These are phyloP conservation scores for Lagopus muta DNA, from an alignment of 2,113 vertebrate genomes.

Conservation along the genomic window DNA sequence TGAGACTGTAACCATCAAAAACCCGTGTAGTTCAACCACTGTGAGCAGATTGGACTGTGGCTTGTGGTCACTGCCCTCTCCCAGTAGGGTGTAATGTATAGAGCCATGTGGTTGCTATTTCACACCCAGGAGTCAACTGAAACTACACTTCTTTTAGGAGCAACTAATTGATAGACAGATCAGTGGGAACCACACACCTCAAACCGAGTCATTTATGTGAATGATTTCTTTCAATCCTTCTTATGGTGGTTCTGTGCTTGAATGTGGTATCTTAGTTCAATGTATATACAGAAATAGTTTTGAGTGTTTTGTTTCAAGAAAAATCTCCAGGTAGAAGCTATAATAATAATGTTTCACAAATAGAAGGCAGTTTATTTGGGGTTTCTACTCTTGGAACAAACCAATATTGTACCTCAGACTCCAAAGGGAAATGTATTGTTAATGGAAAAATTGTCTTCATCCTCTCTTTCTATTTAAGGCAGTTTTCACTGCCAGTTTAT, in stretches of 20 bases:
- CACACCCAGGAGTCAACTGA: background rate
- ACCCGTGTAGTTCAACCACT: background rate
- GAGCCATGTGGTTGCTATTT: background rate
- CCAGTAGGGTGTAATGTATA: background rate
- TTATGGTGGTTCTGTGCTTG: background rate
- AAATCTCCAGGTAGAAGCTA: conserved; percentile 45
- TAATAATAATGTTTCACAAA: conserved; percentile 64
- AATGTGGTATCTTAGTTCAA: background rate
- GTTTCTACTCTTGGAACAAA: conserved; percentile 59
- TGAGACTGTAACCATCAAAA: background rate
- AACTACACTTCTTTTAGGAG: background rate
- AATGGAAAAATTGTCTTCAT: conserved; percentile 77
- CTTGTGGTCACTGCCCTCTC: background rate
- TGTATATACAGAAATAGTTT: conserved; percentile 31
- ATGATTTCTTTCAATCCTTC: background rate
- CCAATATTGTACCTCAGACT: conserved; percentile 62
- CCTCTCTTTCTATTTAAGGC: conserved; percentile 72
- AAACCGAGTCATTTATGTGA: background rate
- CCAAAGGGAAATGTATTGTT: conserved; percentile 76
- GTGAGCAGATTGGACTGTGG: background rate
- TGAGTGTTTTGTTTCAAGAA: conserved; percentile 44
- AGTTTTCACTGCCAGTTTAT: conserved; percentile 64
- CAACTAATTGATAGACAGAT: background rate
- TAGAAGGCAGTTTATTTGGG: conserved; percentile 57
- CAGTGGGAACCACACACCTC: background rate